phyloP scores from a whole-genome alignment of 1,140 invertebrate species.

The Scaptomyza montana region DNA sequence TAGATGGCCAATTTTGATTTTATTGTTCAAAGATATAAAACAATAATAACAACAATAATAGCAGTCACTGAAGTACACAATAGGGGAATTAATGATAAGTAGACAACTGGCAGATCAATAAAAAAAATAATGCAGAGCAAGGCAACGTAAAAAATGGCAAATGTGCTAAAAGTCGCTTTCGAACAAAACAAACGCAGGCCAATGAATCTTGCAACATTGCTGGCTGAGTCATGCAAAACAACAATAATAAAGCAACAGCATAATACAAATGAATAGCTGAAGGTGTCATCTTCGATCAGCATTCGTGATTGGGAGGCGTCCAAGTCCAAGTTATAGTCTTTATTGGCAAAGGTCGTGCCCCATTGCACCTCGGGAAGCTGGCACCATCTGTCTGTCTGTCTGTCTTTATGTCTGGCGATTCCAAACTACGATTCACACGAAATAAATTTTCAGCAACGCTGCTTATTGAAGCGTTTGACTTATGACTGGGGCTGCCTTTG shows the following conservation, averaged over 20 bases:
- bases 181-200: constrained; percentile 13
- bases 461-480: constrained; percentile 5
- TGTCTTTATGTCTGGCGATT: not conserved
- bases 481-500: not conserved
- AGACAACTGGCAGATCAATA: constrained; percentile 51
- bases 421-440: constrained; percentile 15
- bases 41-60: constrained; percentile 33
- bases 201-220: constrained; percentile 9
- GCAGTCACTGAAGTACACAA: constrained; percentile 12
- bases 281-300: constrained; percentile 65
- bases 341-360: constrained; percentile 54
- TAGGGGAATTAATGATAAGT: constrained; percentile 17
- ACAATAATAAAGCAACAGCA: not conserved
- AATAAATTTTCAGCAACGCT: constrained; percentile 1
- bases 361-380: constrained; percentile 17
- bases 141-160: not conserved
- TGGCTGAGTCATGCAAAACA: constrained; percentile 37
- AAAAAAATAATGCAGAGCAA: constrained; percentile 1
- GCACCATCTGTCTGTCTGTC: not conserved
- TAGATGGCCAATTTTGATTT: not conserved
- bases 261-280: constrained; percentile 46
- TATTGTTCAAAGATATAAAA: constrained; percentile 28
- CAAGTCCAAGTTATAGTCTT: constrained; percentile 5
- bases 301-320: constrained; percentile 26
- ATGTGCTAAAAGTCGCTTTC: constrained; percentile 29